phyloP scores from a whole-genome alignment of 2,888 invertebrate species.

The Lomographa bimaculata region DNA sequence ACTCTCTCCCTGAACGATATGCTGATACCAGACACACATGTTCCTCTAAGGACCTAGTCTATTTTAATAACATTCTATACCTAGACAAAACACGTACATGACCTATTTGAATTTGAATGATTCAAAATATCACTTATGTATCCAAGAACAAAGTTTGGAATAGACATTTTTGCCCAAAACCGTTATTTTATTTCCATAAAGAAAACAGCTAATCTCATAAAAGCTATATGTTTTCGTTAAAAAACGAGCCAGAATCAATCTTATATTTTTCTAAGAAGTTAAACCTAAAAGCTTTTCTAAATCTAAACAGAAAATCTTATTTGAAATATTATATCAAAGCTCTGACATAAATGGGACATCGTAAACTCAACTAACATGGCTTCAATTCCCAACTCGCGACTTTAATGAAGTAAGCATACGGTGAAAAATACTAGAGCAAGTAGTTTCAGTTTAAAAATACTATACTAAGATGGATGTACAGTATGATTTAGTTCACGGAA shows the following conservation, averaged over 20 bases:
- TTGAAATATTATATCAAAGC: conserved; percentile 10
- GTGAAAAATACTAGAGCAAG: background rate
- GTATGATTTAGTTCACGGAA: background rate
- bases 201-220: no score
- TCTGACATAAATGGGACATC: conserved; percentile 3
- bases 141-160: no score
- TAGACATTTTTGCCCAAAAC: no score
- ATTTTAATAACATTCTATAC: no score
- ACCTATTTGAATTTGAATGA: no score
- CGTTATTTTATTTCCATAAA: no score
- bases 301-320: conserved; percentile 9
- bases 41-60: no score
- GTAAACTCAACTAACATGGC: background rate
- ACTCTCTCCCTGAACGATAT: no score
- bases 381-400: background rate
- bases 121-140: no score
- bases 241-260: background rate
- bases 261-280: background rate
- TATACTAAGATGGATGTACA: background rate
- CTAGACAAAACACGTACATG: no score
- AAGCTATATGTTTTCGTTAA: no score
- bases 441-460: background rate
- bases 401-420: background rate
- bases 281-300: conserved; percentile 7
- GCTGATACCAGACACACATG: no score